phyloP scores from a whole-genome alignment of 1,140 invertebrate genomes.

The Papilio polyxenes region DNA sequence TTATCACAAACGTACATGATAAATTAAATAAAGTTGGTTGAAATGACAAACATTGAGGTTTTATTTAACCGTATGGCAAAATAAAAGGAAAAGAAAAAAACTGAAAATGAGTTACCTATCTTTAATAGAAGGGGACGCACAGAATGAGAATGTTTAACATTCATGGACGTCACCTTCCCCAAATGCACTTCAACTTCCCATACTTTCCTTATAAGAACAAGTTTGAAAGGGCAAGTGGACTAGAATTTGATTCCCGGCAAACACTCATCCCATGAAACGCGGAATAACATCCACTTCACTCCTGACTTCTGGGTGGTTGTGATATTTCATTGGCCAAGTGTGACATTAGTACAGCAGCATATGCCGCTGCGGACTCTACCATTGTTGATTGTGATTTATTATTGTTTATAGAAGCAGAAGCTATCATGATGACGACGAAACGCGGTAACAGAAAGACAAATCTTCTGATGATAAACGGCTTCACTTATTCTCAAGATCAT shows the following conservation, averaged over 20 bases:
- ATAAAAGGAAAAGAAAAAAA: not conserved
- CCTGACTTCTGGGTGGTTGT: not conserved
- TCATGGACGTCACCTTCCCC: not conserved
- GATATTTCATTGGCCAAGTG: not conserved
- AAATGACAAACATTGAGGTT: not conserved
- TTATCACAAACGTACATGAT: slow-evolving; percentile 2
- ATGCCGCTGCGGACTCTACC: not conserved
- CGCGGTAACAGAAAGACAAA: slow-evolving; percentile 45
- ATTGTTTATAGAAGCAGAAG: slow-evolving; percentile 40
- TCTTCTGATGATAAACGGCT: slow-evolving; percentile 54
- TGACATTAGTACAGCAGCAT: not conserved
- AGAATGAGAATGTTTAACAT: too few relatives aligned
- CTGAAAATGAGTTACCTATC: too few relatives aligned
- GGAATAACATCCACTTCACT: too few relatives aligned
- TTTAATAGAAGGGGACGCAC: too few relatives aligned
- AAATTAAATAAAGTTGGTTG: not conserved
- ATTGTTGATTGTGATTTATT: not conserved
- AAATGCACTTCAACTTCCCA: too few relatives aligned
- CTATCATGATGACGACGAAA: slow-evolving; percentile 48
- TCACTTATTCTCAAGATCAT: slow-evolving; percentile 56
- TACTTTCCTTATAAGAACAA: too few relatives aligned
- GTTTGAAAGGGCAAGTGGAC: too few relatives aligned
- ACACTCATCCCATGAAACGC: too few relatives aligned
- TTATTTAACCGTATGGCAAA: not conserved
- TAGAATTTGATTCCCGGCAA: too few relatives aligned